A percentile compares a stretch with the other conserved stretches of the same genome.
These are phyloP conservation scores for Sarotherodon lohbergeri DNA, from an alignment of 2,113 vertebrate genomes.

Conservation along the genomic window DNA sequence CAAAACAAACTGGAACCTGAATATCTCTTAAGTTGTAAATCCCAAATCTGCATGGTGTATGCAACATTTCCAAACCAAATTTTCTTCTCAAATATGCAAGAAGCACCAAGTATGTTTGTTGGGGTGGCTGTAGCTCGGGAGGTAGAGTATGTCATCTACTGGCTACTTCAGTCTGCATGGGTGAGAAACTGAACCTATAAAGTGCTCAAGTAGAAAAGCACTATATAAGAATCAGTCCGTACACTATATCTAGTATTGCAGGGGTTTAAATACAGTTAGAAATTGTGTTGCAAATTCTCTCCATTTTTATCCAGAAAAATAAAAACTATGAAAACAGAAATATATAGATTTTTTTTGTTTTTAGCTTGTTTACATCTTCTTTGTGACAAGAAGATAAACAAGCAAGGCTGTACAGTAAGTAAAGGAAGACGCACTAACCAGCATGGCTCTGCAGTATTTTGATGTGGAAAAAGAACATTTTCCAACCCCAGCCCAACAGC, in stretches of 20 bases:
- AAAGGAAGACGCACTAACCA: neutral
- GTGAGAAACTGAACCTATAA: neutral
- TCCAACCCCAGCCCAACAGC: neutral
- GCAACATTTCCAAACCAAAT: neutral
- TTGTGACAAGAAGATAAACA: neutral
- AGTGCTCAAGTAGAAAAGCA: neutral
- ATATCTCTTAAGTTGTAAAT: neutral
- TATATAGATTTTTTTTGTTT: neutral
- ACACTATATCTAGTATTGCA: neutral
- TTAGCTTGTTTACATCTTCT: neutral
- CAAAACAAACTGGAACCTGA: fast-evolving
- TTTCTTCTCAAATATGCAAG: neutral
- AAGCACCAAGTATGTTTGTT: neutral
- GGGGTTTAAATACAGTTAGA: neutral
- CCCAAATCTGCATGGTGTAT: neutral
- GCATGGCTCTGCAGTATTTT: neutral
- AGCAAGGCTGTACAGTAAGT: neutral
- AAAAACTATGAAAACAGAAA: neutral
- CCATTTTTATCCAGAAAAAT: neutral
- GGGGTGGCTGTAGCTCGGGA: neutral
- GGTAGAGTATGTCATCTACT: neutral
- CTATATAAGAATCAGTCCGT: neutral
- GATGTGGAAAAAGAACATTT: neutral
- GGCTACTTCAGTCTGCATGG: no score
- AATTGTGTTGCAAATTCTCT: neutral